Percentiles rank a stretch among this genome's conserved stretches.
Conservation (phyloP, 2,113 vertebrate genomes). For the Platichthys flesus region DNA sequence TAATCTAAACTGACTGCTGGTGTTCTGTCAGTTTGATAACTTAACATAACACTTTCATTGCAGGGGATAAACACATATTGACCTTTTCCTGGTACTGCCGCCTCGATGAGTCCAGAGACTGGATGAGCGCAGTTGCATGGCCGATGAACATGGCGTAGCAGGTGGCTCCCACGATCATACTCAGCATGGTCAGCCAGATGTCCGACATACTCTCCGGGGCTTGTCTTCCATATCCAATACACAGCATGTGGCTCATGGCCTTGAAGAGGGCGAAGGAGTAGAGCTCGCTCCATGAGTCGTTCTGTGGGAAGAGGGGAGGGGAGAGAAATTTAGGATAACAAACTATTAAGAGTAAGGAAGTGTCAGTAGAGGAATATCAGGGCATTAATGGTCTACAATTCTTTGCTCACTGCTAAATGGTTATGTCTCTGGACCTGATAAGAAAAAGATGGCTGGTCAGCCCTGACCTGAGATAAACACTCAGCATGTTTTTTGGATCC, state of each 20-base stretch:
- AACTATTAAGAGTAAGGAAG: neutral
- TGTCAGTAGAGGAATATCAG: neutral
- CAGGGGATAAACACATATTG: neutral
- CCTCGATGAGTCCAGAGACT: constrained; percentile 92
- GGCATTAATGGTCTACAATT: neutral
- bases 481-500: too few species aligned
- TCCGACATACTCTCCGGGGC: constrained; percentile 97
- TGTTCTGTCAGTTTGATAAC: too few species aligned
- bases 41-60: neutral
- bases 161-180: constrained; percentile 98
- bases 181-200: constrained; percentile 99
- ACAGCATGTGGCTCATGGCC: constrained; percentile 99
- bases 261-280: constrained; percentile 99
- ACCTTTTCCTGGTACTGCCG: constrained; percentile 97
- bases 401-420: neutral
- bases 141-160: constrained; percentile 97
- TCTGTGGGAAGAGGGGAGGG: constrained; percentile 78
- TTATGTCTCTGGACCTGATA: too few species aligned
- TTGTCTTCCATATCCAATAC: constrained; percentile 95
- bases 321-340: neutral
- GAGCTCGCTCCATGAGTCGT: constrained; percentile 95
- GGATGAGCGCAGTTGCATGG: constrained; percentile 92
- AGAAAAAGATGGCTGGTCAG: too few species aligned
- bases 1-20: too few species aligned
- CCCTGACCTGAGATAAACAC: too few species aligned